These are phyloP conservation scores for Heliornis fulica DNA, from an alignment of 2,113 vertebrate genomes.

Conservation along the genomic window DNA sequence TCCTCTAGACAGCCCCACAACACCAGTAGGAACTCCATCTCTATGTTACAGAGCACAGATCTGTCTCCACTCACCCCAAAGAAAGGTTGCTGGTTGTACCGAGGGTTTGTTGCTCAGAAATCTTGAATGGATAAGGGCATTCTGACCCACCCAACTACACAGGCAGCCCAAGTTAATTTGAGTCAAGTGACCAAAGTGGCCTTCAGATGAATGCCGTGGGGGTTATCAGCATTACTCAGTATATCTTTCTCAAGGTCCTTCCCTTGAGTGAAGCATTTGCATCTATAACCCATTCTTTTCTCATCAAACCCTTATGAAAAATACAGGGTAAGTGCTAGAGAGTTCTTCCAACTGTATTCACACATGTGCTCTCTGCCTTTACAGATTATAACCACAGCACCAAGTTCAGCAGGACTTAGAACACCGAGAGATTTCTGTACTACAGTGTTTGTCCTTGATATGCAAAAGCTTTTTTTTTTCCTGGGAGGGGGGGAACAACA, in stretches of 20 bases:
- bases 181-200: neutral
- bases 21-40: neutral
- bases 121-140: neutral
- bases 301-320: neutral
- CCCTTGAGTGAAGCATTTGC: neutral
- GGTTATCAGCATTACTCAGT: neutral
- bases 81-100: neutral
- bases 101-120: neutral
- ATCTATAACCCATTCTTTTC: neutral
- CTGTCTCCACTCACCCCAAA: neutral
- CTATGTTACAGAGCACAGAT: neutral
- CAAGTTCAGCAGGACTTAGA: neutral
- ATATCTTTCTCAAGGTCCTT: neutral
- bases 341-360: fast-evolving
- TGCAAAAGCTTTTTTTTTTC: neutral
- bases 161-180: neutral
- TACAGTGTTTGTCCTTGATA: neutral
- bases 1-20: neutral
- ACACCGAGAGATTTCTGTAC: neutral
- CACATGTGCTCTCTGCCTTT: neutral
- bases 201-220: neutral
- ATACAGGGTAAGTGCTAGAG: neutral
- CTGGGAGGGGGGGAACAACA: neutral
- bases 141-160: neutral
- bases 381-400: neutral